Conservation (phyloP, 2,113 vertebrate species). For the Siphamia tubifer region DNA sequence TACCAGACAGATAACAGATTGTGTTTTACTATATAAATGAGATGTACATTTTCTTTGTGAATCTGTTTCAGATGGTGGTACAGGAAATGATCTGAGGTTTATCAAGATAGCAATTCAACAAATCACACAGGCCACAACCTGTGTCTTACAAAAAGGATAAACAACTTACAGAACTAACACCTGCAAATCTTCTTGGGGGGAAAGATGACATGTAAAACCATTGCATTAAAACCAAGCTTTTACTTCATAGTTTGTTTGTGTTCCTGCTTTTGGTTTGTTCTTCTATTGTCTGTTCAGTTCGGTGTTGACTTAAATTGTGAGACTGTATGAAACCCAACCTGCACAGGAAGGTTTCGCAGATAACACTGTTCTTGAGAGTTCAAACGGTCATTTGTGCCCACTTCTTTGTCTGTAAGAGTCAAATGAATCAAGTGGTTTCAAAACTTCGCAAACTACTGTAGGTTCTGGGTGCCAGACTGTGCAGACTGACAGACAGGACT, state of each 20-base stretch:
- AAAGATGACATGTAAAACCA: not conserved
- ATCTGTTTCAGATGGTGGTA: not conserved
- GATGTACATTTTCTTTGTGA: too few species aligned
- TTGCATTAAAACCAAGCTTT: not conserved
- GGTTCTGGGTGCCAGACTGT: not conserved
- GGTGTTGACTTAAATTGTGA: not conserved
- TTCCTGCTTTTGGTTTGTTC: not conserved
- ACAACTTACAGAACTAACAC: not conserved
- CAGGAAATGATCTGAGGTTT: not conserved
- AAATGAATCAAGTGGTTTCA: constrained; percentile 42
- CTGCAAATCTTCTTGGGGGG: not conserved
- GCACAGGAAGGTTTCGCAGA: not conserved
- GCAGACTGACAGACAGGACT: not conserved
- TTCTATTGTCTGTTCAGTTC: too few species aligned
- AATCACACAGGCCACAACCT: not conserved
- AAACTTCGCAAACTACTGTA: not conserved
- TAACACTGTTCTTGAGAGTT: constrained; percentile 59
- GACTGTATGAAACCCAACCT: not conserved
- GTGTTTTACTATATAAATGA: too few species aligned
- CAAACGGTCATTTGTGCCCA: constrained; percentile 66
- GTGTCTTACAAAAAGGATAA: not conserved
- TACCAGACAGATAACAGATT: too few species aligned
- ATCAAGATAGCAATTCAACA: not conserved
- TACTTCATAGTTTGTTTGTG: not conserved
- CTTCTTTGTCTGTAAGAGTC: not conserved